Evolutionary conservation across 1,140 invertebrate species (phyloP), one percentile per base, ranked within the genome.

Genomic region (Neodiprion pinetum): DNA sequence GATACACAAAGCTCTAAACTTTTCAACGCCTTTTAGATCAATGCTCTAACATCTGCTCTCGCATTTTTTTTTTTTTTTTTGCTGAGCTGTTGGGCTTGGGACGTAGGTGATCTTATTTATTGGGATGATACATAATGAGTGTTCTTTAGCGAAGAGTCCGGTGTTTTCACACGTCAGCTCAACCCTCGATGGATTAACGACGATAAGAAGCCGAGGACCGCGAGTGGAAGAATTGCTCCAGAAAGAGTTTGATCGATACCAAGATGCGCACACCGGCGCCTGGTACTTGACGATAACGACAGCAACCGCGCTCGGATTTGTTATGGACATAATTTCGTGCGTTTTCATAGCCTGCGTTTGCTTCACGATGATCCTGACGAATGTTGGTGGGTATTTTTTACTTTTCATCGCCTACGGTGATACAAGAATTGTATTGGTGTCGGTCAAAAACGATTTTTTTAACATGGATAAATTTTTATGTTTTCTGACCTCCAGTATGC

Each of bases 141-240:
- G 28, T 40, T 40, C 2, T 40, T 40, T 40, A 93, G 92, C 91
- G 14, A 91, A 93, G 71, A 94, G 93, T 86, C 96, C 96, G 0
- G 91, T 97, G 0, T 96, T 96, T 81, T 40, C 28, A 40, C 28
- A 40, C 28, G 28, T 40, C 28, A 40, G 28, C 28, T 40, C 28
- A 40, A 40, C 94, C 0, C 80, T 97, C 1, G 92, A 93, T 78
- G 96, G 96, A 3, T 87, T 97, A 5, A 91, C 93, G 70, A 96
- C 95, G 0, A 96, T 97, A 53, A 89, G 96, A 72, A 94, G 95
- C 7, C 92, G 93, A 48, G 89, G 91, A 21, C 88, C 91, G 8
- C 89, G 74, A 0, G 78, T 84, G 7, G 70, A 95, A 81, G 88
- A 91, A 75, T 88, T 92, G 71, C 90, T 97, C 73, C 91, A 92